Evolutionary conservation across 2,113 vertebrate genomes (phyloP).

Genomic region (human (Homo sapiens)): GRCh38 chr2:135493001-135493500

Average conservation of each 20-base stretch:
- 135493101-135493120: not conserved
- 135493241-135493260: not conserved
- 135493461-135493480: not conserved
- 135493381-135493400: not conserved
- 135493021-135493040: not conserved
- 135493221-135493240: not conserved
- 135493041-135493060: conserved; percentile 10
- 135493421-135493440: conserved; percentile 13
- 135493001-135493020: not conserved
- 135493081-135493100: conserved; percentile 7
- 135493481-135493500: not conserved
- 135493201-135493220: not conserved
- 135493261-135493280: not conserved
- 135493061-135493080: not conserved
- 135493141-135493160: not conserved
- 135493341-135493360: not conserved
- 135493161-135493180: not conserved
- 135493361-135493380: not conserved
- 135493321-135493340: not conserved
- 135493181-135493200: not conserved
- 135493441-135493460: not conserved
- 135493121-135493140: not conserved
- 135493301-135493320: not conserved
- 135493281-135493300: not conserved
- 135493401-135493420: not conserved